Percentiles rank a stretch among this genome's conserved stretches.
These are phyloP conservation scores for Micromys minutus DNA, from an alignment of 2,113 vertebrate genomes.

Conservation along the genomic window DNA sequence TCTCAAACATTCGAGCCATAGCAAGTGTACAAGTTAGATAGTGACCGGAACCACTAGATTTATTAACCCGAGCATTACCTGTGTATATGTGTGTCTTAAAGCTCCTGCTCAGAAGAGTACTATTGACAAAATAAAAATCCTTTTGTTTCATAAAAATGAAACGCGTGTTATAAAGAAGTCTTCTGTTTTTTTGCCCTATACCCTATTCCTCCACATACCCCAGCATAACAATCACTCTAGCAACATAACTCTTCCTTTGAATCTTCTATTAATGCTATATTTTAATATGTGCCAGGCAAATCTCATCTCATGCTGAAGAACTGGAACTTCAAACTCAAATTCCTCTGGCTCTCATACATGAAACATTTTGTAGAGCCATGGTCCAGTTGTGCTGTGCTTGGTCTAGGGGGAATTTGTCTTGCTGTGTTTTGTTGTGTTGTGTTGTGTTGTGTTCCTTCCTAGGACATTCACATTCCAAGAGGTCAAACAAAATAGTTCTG, in stretches of 20 bases:
- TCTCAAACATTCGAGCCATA: no score
- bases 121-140: conserved; percentile 26
- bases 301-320: neutral
- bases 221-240: neutral
- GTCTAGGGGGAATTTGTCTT: neutral
- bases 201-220: neutral
- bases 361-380: neutral
- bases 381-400: neutral
- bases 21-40: conserved; percentile 4
- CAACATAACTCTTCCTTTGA: neutral
- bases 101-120: conserved; percentile 9
- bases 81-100: neutral
- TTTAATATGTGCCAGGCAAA: neutral
- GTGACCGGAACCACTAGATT: neutral
- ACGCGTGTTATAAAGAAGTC: neutral
- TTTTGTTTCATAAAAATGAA: no score
- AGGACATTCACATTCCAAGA: neutral
- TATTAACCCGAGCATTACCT: conserved; percentile 5
- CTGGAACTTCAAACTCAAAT: neutral
- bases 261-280: neutral
- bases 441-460: neutral
- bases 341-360: neutral
- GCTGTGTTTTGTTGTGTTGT: neutral
- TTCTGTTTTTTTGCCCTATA: neutral
- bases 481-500: neutral